Evolutionary conservation across 2,888 invertebrate species (phyloP), one percentile per base, ranked within the genome.

Genomic region (Gastrophysa polygoni): DNA sequence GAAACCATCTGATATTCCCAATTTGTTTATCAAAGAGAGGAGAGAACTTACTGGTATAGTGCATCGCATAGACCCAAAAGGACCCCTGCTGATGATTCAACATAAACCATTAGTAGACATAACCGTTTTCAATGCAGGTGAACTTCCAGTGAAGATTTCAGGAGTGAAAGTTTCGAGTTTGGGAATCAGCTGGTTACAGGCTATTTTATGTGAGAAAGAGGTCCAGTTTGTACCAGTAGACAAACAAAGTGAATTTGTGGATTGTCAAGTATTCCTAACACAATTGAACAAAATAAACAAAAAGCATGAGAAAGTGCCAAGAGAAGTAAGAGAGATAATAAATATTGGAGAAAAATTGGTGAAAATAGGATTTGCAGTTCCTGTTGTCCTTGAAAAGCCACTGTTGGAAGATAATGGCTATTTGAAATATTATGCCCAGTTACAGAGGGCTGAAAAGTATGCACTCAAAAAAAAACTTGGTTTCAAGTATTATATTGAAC

Each of bases 341-440:
- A 80, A 85, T 68, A 80, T 88, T 59, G 87, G 85, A 0, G 83
- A 85, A 68, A 82, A 83, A 48, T 78, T 87, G 47, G 75, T 84
- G 0, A 80, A 77, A 71, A 77, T 85, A 61, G 85, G 85, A 77
- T 96, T 95, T 77, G 96, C 93, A 0, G 93, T 93, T 0, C 65
- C 74, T 11, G 71, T 71, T 7, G 87, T 88, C 1, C 91, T 93
- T 0, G 95, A 95, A 81, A 94, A 93, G 59, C 81, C 78, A 74
- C 75, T 74, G 72, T 55, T 72, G 8, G 73, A 73, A 21, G 79
- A 80, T 59, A 76, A 78, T 43, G 66, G 73, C 7, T 75, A 81
- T 57, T 64, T 78, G 14, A 69, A 69, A 24, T 85, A 85, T 71
- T 80, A 81, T 66, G 78, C 79, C 43, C 71, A 77, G 54, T 72